These are phyloP conservation scores for Trinectes maculatus DNA, from an alignment of 2,113 vertebrate genomes.

Conservation along the genomic window DNA sequence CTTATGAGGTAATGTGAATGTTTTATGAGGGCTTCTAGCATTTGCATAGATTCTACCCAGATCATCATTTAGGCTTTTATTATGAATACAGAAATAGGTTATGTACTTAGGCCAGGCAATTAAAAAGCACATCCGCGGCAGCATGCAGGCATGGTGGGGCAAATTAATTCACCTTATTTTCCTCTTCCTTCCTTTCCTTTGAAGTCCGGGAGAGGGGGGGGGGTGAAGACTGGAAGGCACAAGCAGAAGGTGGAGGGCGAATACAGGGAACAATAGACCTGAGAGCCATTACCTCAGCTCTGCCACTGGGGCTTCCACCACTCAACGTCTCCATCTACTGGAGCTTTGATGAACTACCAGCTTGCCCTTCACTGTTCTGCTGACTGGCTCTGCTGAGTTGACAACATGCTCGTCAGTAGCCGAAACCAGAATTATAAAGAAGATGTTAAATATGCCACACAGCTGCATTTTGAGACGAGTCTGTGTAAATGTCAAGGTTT, in stretches of 20 bases:
- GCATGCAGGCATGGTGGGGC: constrained; percentile 39
- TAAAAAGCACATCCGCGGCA: constrained; percentile 67
- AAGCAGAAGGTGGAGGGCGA: constrained; percentile 56
- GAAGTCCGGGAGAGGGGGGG: constrained; percentile 63
- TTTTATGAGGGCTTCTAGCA: constrained; percentile 55
- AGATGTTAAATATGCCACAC: background rate
- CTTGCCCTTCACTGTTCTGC: constrained; percentile 26
- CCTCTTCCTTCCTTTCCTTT: constrained; percentile 69
- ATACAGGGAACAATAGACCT: constrained; percentile 73
- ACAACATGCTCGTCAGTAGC: constrained; percentile 42
- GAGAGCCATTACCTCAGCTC: constrained; percentile 66
- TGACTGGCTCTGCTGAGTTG: constrained; percentile 67
- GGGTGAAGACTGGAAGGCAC: constrained; percentile 66
- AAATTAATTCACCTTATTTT: constrained; percentile 76
- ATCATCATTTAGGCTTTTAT: constrained; percentile 66
- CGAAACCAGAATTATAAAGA: constrained; percentile 3
- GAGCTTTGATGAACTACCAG: background rate
- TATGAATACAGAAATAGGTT: constrained; percentile 65
- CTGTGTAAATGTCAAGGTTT: too few relatives aligned
- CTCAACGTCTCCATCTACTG: constrained; percentile 68
- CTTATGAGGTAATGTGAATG: constrained; percentile 52
- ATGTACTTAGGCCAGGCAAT: constrained; percentile 69
- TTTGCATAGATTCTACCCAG: constrained; percentile 58
- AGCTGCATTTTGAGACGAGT: constrained; percentile 14
- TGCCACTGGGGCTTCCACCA: constrained; percentile 41